phyloP scores from a whole-genome alignment of 2,888 invertebrate genomes.

The Saturnia japonica region DNA sequence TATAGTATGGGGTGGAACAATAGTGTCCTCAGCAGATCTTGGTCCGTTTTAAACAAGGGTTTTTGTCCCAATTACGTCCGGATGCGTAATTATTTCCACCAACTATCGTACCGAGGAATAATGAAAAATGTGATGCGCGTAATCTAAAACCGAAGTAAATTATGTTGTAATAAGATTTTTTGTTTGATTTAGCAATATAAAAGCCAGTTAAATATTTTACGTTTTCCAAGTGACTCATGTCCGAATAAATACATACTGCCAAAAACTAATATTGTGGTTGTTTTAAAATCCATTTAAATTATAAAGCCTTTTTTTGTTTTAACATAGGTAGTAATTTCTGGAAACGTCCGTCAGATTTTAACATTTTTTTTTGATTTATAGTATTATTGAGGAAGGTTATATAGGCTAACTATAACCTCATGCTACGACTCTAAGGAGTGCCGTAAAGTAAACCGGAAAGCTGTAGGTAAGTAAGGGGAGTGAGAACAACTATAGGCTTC shows the following conservation, averaged over 20 bases:
- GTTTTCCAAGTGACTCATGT: not conserved
- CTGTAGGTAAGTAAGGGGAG: no score
- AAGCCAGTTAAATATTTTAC: not conserved
- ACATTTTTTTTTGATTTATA: no score
- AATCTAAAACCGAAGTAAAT: not conserved
- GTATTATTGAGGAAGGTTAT: no score
- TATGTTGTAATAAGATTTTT: not conserved
- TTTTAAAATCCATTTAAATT: no score
- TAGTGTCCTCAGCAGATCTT: constrained; percentile 73
- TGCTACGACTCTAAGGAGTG: no score
- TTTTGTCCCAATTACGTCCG: constrained; percentile 71
- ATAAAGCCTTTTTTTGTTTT: no score
- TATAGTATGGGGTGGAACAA: constrained; percentile 54
- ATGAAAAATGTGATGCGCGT: constrained; percentile 3
- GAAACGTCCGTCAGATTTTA: no score
- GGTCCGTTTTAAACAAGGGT: constrained; percentile 73
- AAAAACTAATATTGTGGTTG: no score
- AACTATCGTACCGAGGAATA: constrained; percentile 39
- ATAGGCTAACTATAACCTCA: no score
- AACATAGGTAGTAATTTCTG: no score
- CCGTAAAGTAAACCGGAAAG: no score
- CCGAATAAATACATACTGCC: not conserved
- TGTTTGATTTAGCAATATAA: not conserved
- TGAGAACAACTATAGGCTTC: no score
- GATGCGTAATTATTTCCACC: constrained; percentile 74